phyloP scores from a whole-genome alignment of 2,113 vertebrate species.

The Eulemur macaco region DNA sequence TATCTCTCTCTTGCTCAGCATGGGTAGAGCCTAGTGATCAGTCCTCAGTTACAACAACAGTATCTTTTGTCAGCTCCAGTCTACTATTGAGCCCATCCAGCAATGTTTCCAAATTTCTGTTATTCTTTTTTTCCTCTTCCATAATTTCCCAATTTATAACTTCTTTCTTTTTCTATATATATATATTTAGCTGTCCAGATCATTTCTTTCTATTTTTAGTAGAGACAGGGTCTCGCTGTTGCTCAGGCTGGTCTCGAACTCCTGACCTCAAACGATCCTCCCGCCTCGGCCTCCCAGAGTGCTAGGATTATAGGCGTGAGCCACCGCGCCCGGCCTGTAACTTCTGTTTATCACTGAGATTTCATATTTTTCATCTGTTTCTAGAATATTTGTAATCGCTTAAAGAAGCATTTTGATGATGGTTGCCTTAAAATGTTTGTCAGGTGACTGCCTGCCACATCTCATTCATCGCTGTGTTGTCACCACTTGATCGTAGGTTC shows the following conservation, averaged over 20 bases:
- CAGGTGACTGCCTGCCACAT: not conserved
- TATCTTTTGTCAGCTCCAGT: not conserved
- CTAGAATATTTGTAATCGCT: not conserved
- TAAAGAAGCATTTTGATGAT: not conserved
- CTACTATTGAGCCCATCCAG: not conserved
- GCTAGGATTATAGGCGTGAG: no score
- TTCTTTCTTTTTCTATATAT: no score
- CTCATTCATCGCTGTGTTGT: not conserved
- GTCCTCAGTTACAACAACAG: not conserved
- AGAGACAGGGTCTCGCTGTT: no score
- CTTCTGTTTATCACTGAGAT: not conserved
- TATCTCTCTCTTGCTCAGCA: not conserved
- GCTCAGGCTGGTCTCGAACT: no score
- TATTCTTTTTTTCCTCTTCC: not conserved
- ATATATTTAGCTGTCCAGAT: no score
- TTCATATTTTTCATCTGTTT: not conserved
- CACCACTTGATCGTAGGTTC: not conserved
- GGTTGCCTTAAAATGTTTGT: not conserved
- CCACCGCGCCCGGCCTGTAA: no score
- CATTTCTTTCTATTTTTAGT: no score
- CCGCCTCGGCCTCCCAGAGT: no score
- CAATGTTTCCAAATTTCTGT: not conserved
- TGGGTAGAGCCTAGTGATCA: not conserved
- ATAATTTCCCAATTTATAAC: not conserved
- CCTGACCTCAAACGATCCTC: no score